Percentiles rank a stretch among this genome's conserved stretches.
Evolutionary conservation across 2,113 vertebrate genomes (phyloP).

Genomic region (Chinchilla lanigera): DNA sequence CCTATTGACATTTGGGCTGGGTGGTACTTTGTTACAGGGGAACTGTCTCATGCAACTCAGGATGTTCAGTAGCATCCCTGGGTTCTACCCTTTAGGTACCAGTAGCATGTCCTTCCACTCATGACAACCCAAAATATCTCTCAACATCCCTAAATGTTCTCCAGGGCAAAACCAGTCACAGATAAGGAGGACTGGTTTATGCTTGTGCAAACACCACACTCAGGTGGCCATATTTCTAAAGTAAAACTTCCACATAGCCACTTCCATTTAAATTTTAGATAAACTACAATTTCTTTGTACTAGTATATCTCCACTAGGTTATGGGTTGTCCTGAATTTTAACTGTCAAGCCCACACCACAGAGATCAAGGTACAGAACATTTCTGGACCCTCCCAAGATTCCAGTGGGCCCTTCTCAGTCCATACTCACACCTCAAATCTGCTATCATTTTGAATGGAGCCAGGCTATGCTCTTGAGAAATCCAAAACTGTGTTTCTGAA

Average conservation of each 20-base stretch:
- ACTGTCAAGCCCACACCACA: neutral
- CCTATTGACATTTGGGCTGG: neutral
- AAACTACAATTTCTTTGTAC: neutral
- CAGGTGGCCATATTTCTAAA: neutral
- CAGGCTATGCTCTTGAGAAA: neutral
- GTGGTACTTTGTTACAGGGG: too few relatives aligned
- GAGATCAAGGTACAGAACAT: neutral
- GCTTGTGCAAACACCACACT: neutral
- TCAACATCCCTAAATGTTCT: neutral
- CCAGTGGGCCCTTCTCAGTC: neutral
- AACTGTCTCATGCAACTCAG: neutral
- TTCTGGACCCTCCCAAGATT: neutral
- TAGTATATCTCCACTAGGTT: neutral
- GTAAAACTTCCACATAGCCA: neutral
- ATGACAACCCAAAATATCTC: neutral
- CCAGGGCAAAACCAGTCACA: neutral
- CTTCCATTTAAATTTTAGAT: slow-evolving; percentile 1
- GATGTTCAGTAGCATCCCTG: neutral
- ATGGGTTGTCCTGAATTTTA: neutral
- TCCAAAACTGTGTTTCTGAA: neutral
- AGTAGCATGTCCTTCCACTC: too few relatives aligned
- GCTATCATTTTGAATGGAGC: neutral
- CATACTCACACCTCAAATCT: neutral
- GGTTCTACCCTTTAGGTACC: neutral
- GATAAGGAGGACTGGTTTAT: neutral